Percentiles rank a stretch among this genome's conserved stretches.
These are phyloP conservation scores for Octopus sinensis DNA, from an alignment of 1,140 invertebrate genomes.

Conservation along the genomic window DNA sequence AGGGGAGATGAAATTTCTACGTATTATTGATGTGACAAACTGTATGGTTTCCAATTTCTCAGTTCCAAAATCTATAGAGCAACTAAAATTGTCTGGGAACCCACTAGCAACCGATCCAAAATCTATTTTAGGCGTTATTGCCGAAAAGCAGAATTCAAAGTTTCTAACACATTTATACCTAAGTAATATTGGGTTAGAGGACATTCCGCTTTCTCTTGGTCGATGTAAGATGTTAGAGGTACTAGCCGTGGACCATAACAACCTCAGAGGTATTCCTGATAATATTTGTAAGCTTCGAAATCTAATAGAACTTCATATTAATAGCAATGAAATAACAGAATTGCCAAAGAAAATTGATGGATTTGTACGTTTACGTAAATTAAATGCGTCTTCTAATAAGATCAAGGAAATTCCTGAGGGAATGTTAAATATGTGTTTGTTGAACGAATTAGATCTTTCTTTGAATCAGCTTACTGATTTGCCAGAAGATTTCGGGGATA, in stretches of 20 bases:
- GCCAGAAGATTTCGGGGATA: constrained; percentile 43
- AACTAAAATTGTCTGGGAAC: constrained; percentile 45
- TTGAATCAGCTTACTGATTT: constrained; percentile 43
- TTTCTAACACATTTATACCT: constrained; percentile 41
- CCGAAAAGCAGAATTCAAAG: constrained; percentile 35
- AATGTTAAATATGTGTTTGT: constrained; percentile 37
- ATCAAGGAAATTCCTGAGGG: constrained; percentile 39
- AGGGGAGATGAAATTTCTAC: constrained; percentile 36
- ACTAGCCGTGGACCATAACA: constrained; percentile 40
- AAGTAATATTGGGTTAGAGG: constrained; percentile 44
- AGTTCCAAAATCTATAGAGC: constrained; percentile 43
- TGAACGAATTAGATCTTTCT: constrained; percentile 44
- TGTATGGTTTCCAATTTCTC: constrained; percentile 45
- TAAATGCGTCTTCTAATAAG: constrained; percentile 46
- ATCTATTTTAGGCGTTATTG: constrained; percentile 33
- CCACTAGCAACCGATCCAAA: constrained; percentile 37
- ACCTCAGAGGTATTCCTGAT: constrained; percentile 40
- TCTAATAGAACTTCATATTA: constrained; percentile 40
- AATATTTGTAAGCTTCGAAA: constrained; percentile 37
- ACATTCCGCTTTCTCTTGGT: constrained; percentile 38
- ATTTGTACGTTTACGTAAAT: constrained; percentile 33
- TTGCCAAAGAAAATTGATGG: constrained; percentile 39
- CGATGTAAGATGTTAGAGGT: constrained; percentile 37
- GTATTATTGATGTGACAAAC: constrained; percentile 37
- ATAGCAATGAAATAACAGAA: constrained; percentile 38